Conservation (phyloP, 1,140 invertebrate genomes). For the Nasonia giraulti region DNA sequence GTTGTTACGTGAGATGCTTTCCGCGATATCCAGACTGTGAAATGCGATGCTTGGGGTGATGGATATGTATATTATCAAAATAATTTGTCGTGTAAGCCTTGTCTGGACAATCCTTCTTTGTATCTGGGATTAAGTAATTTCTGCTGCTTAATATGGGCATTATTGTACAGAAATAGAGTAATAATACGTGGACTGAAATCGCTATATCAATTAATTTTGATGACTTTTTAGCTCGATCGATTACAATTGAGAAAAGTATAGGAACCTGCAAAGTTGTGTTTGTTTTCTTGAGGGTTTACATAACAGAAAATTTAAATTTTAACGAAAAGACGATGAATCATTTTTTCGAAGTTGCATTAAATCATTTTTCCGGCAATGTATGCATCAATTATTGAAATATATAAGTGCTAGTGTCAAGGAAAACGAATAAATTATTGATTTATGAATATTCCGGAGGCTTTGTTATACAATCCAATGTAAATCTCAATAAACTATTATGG, state of each 20-base stretch:
- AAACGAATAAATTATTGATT: conserved; percentile 13
- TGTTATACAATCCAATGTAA: conserved; percentile 3
- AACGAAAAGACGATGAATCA: neutral
- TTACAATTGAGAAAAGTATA: too few species aligned
- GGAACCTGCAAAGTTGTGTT: too few species aligned
- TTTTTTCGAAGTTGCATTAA: neutral
- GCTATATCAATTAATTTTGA: too few species aligned
- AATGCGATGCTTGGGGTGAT: neutral
- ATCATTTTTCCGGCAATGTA: neutral
- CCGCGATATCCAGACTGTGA: conserved; percentile 22
- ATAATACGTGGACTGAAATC: too few species aligned
- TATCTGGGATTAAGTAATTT: neutral
- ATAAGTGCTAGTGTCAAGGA: conserved; percentile 20
- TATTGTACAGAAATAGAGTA: too few species aligned
- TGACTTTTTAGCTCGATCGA: too few species aligned
- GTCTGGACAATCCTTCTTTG: too few species aligned
- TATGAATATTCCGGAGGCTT: conserved; percentile 33
- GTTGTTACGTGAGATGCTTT: conserved; percentile 11
- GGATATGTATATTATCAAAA: neutral
- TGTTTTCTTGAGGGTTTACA: too few species aligned
- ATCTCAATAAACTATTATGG: conserved; percentile 2
- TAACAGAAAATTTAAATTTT: neutral
- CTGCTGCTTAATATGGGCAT: too few species aligned
- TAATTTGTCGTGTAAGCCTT: neutral
- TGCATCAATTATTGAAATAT: conserved; percentile 11